A percentile compares a stretch with the other conserved stretches of the same genome.
phyloP scores from a whole-genome alignment of 2,797 vertebrate species.

The Morelia viridis region DNA sequence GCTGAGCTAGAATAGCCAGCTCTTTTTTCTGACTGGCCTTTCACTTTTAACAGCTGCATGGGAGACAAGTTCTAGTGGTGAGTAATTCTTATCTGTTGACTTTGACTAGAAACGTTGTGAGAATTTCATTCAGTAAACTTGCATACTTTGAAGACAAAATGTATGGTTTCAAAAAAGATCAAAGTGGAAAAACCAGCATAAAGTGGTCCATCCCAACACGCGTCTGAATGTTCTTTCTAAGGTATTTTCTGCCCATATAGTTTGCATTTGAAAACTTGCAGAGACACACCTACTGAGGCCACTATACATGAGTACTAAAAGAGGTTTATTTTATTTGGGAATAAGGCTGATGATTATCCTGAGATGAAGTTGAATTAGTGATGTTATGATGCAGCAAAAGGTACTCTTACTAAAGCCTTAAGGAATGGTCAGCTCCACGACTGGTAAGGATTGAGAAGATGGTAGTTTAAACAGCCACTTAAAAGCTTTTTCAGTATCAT shows the following conservation, averaged over 20 bases:
- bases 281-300: background rate
- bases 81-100: background rate
- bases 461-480: background rate
- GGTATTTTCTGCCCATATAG: background rate
- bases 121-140: background rate
- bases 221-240: conserved; percentile 44
- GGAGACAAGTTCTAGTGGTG: background rate
- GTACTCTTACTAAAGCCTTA: background rate
- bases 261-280: background rate
- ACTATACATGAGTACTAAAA: background rate
- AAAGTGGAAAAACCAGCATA: background rate
- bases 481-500: background rate
- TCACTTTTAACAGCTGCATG: background rate
- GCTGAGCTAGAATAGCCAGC: background rate
- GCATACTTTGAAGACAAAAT: background rate
- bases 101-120: background rate
- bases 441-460: background rate
- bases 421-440: background rate
- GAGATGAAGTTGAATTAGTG: background rate
- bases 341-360: background rate
- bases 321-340: background rate
- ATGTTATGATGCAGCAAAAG: background rate
- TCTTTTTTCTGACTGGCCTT: background rate
- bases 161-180: background rate
- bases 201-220: background rate